Percentiles rank a stretch among this genome's conserved stretches.
Evolutionary conservation across 1,140 invertebrate species (phyloP).

Genomic region (Triops cancriformis): DNA sequence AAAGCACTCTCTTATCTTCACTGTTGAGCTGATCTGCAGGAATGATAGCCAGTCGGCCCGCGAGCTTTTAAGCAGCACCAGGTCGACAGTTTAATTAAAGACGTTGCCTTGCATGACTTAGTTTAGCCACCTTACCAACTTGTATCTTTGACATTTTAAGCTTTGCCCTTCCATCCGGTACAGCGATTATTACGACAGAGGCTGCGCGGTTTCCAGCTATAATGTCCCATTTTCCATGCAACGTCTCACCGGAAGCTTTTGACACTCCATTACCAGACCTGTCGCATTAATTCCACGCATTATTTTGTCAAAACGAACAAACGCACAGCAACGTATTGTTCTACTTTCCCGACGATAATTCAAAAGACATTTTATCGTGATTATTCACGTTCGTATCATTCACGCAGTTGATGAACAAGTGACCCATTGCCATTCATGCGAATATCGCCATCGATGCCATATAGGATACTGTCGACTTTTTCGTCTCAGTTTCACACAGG

Average conservation of each 20-base stretch:
- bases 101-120: not conserved
- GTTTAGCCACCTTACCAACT: not conserved
- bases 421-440: too few species aligned
- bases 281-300: not conserved
- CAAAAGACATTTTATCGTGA: too few species aligned
- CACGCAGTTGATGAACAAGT: too few species aligned
- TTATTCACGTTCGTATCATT: too few species aligned
- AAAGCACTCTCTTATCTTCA: not conserved
- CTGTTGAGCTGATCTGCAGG: not conserved
- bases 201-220: not conserved
- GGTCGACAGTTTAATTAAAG: not conserved
- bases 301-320: not conserved
- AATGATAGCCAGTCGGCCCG: not conserved
- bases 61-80: not conserved
- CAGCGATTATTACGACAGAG: not conserved
- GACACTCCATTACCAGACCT: slow-evolving; percentile 1
- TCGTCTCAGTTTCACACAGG: too few species aligned
- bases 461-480: too few species aligned
- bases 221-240: not conserved
- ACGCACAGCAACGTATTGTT: not conserved
- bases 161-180: not conserved
- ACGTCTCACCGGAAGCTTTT: not conserved
- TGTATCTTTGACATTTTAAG: not conserved
- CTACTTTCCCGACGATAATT: too few species aligned
- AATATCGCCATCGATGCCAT: too few species aligned